Evolutionary conservation across 2,888 invertebrate genomes (phyloP), one percentile per base, ranked within the genome.

Genomic region (Philereme vetulata): DNA sequence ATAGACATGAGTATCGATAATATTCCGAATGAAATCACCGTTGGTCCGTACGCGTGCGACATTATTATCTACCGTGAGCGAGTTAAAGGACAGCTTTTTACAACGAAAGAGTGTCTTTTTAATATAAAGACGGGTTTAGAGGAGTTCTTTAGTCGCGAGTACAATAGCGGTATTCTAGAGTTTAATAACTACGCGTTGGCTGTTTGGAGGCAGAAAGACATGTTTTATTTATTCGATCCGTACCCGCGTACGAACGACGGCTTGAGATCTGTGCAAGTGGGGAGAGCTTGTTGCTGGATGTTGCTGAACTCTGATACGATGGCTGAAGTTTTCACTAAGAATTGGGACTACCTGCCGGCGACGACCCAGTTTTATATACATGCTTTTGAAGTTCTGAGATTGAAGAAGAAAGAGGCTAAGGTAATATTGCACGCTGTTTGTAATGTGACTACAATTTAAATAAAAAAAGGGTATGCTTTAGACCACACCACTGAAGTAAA

Each of bases 201-300:
- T 0, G 72, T 95, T 8, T 95, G 95, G 95, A 89, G 93, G 21
- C 94, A 95, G 73, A 89, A 92, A 38, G 93, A 94, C 44, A 93
- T 94, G 89, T 94, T 83, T 73, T 95, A 94, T 72, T 84, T 93
- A 33, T 95, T 95, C 64, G 95, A 95, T 82, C 94, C 95, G 0
- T 95, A 95, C 69, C 92, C 94, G 4, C 89, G 95, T 2, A 93
- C 94, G 8, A 85, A 78, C 6, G 93, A 94, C 48, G 95, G 94
- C 0, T 68, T 83, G 60, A 85, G 93, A 34, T 86, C 93, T 0
- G 78, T 92, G 60, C 91, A 93, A 55, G 91, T 93, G 0, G 95
- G 95, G 0, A 85, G 89, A 48, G 94, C 94, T 1, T 94, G 94
- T 69, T 90, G 95, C n/a, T 89, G 94, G 55, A 94, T 95, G 93